phyloP scores from a whole-genome alignment of 2,797 vertebrate species.

The Tangara arthus region DNA sequence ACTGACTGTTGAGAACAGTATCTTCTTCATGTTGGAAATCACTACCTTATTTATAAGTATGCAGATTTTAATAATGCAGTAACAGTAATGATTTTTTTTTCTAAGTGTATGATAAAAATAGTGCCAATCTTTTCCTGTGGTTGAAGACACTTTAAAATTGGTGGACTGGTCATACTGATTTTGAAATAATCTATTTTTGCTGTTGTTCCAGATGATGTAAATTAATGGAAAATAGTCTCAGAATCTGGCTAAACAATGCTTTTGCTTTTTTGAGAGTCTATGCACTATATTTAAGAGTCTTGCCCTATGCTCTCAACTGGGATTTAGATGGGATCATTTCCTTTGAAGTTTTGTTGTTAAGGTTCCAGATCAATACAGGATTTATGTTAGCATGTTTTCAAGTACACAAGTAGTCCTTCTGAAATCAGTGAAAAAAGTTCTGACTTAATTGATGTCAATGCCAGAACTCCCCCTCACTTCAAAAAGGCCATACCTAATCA shows the following conservation, averaged over 20 bases:
- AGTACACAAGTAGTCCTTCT: background rate
- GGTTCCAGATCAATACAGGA: background rate
- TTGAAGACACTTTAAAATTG: background rate
- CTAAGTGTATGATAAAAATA: constrained; percentile 7
- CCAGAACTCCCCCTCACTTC: background rate
- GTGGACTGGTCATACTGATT: background rate
- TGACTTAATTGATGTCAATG: background rate
- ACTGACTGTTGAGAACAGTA: background rate
- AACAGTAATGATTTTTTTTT: constrained; percentile 8
- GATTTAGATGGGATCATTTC: background rate
- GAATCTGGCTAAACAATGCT: background rate
- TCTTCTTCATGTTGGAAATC: background rate
- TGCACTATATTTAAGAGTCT: background rate
- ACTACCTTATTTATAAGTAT: background rate
- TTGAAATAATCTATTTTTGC: constrained; percentile 2
- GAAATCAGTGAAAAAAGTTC: background rate
- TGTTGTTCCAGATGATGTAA: background rate
- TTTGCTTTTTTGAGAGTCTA: background rate
- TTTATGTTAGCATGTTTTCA: background rate
- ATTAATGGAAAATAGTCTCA: background rate
- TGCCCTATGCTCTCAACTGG: background rate
- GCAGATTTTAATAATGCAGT: constrained; percentile 30
- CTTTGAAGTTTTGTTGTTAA: constrained; percentile 12
- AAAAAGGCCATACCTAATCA: background rate
- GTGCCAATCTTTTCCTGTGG: background rate